These are phyloP conservation scores for Crematogaster levior DNA, from an alignment of 2,888 invertebrate genomes.

Conservation along the genomic window DNA sequence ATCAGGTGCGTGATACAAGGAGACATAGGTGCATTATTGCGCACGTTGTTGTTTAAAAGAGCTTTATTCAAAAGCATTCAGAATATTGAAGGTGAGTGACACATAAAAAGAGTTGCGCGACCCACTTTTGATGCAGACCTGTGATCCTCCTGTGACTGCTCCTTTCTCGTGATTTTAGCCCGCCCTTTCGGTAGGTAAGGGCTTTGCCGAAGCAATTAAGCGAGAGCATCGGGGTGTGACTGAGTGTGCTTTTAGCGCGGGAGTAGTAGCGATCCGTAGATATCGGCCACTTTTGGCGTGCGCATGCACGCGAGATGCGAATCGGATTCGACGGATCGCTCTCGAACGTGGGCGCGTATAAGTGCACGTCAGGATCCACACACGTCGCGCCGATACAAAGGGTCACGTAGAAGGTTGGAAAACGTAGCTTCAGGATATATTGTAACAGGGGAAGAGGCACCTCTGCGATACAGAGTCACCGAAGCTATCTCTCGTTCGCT, in stretches of 20 bases:
- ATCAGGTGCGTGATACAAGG: background rate
- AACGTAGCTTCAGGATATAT: slow-evolving; percentile 47
- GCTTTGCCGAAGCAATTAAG: slow-evolving; percentile 64
- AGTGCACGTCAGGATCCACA: slow-evolving; percentile 39
- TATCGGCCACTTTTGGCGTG: slow-evolving; percentile 55
- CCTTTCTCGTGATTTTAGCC: slow-evolving; percentile 42
- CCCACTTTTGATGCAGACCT: background rate
- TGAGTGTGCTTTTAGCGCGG: slow-evolving; percentile 64
- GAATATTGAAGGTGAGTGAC: background rate
- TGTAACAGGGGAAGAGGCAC: slow-evolving; percentile 33
- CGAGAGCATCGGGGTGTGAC: slow-evolving; percentile 59
- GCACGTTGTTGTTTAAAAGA: background rate
- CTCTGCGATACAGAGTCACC: slow-evolving; percentile 22
- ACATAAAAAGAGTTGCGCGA: background rate
- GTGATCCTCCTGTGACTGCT: slow-evolving; percentile 7
- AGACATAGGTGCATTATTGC: background rate
- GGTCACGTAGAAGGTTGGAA: slow-evolving; percentile 55
- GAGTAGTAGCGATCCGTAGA: slow-evolving; percentile 60
- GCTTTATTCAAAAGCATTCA: background rate
- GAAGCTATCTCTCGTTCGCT: slow-evolving; percentile 36
- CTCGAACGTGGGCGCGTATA: slow-evolving; percentile 35
- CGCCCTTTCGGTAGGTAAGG: slow-evolving; percentile 35
- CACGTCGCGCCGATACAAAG: slow-evolving; percentile 52
- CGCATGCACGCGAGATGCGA: slow-evolving; percentile 38
- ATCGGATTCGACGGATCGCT: slow-evolving; percentile 41